A percentile compares a stretch with the other conserved stretches of the same genome.
Conservation (phyloP, 1,140 invertebrate genomes). For the Gryon sp. region DNA sequence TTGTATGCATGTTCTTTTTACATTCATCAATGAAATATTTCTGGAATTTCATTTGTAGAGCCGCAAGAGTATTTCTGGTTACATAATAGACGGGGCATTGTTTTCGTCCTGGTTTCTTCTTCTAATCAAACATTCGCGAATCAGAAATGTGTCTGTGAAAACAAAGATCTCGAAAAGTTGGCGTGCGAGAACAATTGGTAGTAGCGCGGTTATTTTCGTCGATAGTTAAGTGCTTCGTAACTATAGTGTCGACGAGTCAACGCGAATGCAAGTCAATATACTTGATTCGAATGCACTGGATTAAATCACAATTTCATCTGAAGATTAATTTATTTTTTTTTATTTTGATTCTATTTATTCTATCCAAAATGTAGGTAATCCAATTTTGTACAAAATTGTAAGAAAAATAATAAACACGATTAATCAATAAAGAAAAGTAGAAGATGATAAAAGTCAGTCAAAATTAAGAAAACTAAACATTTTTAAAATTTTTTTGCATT, state of each 20-base stretch:
- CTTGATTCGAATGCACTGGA: constrained; percentile 22
- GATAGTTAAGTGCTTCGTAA: constrained; percentile 34
- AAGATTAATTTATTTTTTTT: constrained; percentile 1
- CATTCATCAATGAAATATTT: too few species aligned
- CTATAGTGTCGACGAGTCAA: constrained; percentile 23
- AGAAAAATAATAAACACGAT: too few species aligned
- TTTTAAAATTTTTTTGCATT: too few species aligned
- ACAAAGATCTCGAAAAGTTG: constrained; percentile 17
- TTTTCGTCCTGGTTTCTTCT: not conserved
- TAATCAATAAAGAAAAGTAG: too few species aligned
- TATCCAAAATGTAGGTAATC: not conserved
- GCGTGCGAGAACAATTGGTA: constrained; percentile 25
- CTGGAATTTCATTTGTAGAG: too few species aligned
- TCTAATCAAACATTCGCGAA: constrained; percentile 9
- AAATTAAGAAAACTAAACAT: too few species aligned
- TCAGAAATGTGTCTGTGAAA: constrained; percentile 23
- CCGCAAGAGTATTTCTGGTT: too few species aligned
- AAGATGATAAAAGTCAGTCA: too few species aligned
- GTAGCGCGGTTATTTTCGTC: constrained; percentile 23
- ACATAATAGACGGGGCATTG: not conserved
- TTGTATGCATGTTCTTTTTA: too few species aligned
- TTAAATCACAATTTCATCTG: not conserved
- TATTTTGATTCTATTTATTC: constrained; percentile 13
- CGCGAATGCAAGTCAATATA: constrained; percentile 17
- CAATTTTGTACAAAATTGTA: too few species aligned